Evolutionary conservation across 2,888 invertebrate genomes (phyloP).

Genomic region (Noctua janthe): DNA sequence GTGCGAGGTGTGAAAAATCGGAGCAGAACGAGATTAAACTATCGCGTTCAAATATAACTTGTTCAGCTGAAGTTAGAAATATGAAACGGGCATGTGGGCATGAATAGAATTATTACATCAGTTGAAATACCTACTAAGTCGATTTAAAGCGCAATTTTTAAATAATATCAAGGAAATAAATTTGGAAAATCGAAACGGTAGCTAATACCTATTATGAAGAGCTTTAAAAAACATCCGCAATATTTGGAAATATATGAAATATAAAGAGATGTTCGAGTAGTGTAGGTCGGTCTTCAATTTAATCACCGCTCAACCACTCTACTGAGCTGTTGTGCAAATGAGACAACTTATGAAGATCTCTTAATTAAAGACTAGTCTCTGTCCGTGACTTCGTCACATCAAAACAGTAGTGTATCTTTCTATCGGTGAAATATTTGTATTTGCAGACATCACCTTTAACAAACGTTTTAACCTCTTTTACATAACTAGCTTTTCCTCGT

Average conservation of each 20-base stretch:
- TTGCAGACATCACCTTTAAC: not conserved
- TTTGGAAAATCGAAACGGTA: not conserved
- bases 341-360: not conserved
- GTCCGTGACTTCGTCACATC: not conserved
- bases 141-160: slow-evolving; percentile 15
- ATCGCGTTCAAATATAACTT: slow-evolving; percentile 57
- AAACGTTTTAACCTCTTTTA: not conserved
- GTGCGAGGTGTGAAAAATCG: slow-evolving; percentile 56
- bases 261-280: not conserved
- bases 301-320: not conserved
- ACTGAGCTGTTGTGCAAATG: not conserved
- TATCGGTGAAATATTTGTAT: not conserved
- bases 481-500: too few relatives aligned
- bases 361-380: not conserved
- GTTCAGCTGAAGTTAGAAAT: slow-evolving; percentile 45
- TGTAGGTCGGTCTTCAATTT: not conserved
- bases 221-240: not conserved
- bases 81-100: slow-evolving; percentile 38
- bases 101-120: slow-evolving; percentile 30
- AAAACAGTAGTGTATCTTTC: not conserved
- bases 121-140: slow-evolving; percentile 3
- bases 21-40: slow-evolving; percentile 56
- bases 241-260: not conserved
- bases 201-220: not conserved
- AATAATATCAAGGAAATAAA: not conserved